Evolutionary conservation across 2,797 vertebrate species (phyloP).

Genomic region (Fistularia tabacaria): DNA sequence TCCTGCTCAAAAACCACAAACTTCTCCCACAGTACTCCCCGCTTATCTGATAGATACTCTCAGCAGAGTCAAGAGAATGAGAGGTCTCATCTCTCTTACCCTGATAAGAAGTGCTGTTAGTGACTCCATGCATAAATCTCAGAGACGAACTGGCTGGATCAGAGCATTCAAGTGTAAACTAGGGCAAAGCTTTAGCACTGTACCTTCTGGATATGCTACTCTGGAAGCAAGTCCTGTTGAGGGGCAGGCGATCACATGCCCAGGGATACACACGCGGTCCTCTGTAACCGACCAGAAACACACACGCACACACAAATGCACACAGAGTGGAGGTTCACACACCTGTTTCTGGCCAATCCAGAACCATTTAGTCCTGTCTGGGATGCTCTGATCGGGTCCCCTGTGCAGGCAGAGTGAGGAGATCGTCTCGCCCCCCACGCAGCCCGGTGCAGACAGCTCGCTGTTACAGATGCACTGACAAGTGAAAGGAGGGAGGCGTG

Average conservation of each 20-base stretch:
- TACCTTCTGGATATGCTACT: slow-evolving; percentile 57
- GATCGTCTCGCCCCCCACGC: slow-evolving; percentile 62
- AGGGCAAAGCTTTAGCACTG: slow-evolving; percentile 67
- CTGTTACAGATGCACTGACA: slow-evolving; percentile 78
- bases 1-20: slow-evolving; percentile 23
- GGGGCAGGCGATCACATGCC: slow-evolving; percentile 31
- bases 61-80: slow-evolving; percentile 24
- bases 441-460: slow-evolving; percentile 71
- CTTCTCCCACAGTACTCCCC: slow-evolving; percentile 34
- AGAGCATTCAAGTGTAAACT: slow-evolving; percentile 71
- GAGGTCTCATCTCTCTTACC: slow-evolving; percentile 35
- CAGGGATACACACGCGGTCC: slow-evolving; percentile 30
- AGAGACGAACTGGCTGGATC: slow-evolving; percentile 54
- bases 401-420: slow-evolving; percentile 58
- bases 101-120: background rate
- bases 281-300: slow-evolving; percentile 21
- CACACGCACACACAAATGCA: slow-evolving; percentile 3
- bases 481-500: slow-evolving; percentile 78
- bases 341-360: slow-evolving; percentile 56
- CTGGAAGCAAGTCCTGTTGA: slow-evolving; percentile 54
- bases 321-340: slow-evolving; percentile 33
- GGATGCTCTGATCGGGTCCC: slow-evolving; percentile 47
- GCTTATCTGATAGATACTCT: slow-evolving; percentile 27
- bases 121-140: slow-evolving; percentile 54
- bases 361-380: slow-evolving; percentile 44